A percentile compares a stretch with the other conserved stretches of the same genome.
These are phyloP conservation scores for Apistogramma diplotaenia DNA, from an alignment of 2,113 vertebrate species.

Conservation along the genomic window DNA sequence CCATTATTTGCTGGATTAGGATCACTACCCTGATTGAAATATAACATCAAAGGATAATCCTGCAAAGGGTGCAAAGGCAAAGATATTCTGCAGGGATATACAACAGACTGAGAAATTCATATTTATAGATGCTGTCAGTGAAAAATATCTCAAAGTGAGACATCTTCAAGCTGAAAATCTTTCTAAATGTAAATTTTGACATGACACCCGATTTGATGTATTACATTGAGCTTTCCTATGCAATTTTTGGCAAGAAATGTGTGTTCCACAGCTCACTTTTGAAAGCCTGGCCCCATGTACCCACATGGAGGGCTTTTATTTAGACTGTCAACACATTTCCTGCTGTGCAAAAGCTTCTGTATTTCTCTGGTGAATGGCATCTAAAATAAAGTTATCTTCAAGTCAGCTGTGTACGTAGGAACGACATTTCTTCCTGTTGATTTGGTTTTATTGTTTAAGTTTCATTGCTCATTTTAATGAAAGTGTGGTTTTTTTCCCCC, in stretches of 20 bases:
- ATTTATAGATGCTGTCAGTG: neutral
- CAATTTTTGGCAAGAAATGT: conserved; percentile 10
- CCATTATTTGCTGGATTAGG: conserved; percentile 1
- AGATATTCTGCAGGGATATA: neutral
- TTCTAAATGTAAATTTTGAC: conserved; percentile 21
- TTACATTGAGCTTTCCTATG: neutral
- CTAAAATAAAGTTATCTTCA: neutral
- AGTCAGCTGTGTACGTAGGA: neutral
- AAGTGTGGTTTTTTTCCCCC: neutral
- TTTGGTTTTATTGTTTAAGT: neutral
- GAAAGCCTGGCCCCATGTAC: neutral
- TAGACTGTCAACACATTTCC: conserved; percentile 3
- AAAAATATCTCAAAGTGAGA: neutral
- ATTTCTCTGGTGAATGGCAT: neutral
- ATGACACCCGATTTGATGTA: neutral
- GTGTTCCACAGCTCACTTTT: neutral
- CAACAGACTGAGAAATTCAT: neutral
- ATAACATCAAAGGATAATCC: conserved; percentile 1
- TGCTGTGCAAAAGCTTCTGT: neutral
- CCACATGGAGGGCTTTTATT: neutral
- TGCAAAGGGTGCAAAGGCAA: neutral
- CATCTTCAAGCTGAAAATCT: neutral
- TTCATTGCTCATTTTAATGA: neutral
- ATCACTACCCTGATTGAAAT: neutral
- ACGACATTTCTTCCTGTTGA: neutral